Evolutionary conservation across 2,888 invertebrate genomes (phyloP).

Genomic region (Plebejus anna): DNA sequence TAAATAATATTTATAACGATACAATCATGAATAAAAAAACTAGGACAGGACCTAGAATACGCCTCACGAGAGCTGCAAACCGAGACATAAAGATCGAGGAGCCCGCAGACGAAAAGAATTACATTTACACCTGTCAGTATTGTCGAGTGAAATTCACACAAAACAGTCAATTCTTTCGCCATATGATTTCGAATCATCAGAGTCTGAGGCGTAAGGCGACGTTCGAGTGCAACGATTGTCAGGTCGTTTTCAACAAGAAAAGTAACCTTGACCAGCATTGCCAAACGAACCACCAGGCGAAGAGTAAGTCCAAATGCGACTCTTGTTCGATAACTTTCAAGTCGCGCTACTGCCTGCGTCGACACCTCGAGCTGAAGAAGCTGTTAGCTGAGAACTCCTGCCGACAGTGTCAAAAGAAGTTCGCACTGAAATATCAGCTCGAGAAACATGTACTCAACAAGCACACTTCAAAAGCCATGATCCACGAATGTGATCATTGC

Average conservation of each 20-base stretch:
- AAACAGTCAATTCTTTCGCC: constrained; percentile 70
- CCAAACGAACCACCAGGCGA: constrained; percentile 60
- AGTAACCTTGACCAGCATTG: constrained; percentile 60
- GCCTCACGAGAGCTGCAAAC: constrained; percentile 58
- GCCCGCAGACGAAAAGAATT: constrained; percentile 52
- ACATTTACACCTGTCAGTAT: constrained; percentile 66
- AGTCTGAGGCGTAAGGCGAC: constrained; percentile 60
- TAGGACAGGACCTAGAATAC: constrained; percentile 63
- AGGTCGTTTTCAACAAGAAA: constrained; percentile 64
- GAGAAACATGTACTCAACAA: constrained; percentile 63
- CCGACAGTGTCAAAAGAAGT: constrained; percentile 68
- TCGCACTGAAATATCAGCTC: constrained; percentile 56
- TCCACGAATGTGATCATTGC: constrained; percentile 63
- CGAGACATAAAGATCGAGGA: constrained; percentile 52
- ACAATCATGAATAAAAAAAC: constrained; percentile 67
- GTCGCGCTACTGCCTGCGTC: constrained; percentile 64
- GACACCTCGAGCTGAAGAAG: constrained; percentile 67
- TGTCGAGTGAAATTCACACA: constrained; percentile 67
- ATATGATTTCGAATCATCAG: constrained; percentile 70
- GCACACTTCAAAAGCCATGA: constrained; percentile 62
- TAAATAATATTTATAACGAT: constrained; percentile 36
- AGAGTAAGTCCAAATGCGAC: constrained; percentile 67
- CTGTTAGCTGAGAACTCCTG: constrained; percentile 63
- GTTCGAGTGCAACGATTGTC: constrained; percentile 67
- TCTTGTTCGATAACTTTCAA: constrained; percentile 69